Evolutionary conservation across 2,113 vertebrate species (phyloP), one percentile per base, ranked within the genome.

Genomic region (Lepus americanus): DNA sequence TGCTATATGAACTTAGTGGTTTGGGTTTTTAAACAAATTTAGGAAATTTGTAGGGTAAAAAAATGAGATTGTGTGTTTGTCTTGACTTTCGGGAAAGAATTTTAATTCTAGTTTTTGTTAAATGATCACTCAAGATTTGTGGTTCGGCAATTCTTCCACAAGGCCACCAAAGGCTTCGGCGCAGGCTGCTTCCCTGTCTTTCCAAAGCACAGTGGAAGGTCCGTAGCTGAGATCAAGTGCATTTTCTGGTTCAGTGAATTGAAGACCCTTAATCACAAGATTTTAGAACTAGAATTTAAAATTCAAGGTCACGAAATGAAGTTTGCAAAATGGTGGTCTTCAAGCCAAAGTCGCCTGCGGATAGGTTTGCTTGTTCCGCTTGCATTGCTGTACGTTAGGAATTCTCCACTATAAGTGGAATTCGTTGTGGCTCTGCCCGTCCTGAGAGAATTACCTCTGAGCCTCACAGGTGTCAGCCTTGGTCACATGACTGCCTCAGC

Each of bases 31-130:
- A 44, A 80, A 51, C 31, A 79, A 94, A 36, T 67, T 73, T 61
- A 83, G 77, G 33, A 27, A 80, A 53, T 66, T 73, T 67, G 9
- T 78, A 72, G 12, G 6, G 23, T 25, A 9, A 87, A 82, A 81
- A 92, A 31, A 73, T 49, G 22, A 90, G 49, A 78, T 3, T 33
- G 1, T 69, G 9, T 80, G 27, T 82, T 89, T 94, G 29, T 64
- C 22, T 49, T 61, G 1, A 61, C 7, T 83, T 73, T 67, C 55
- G 86, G 44, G 33, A 92, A 83, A 79, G 6, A 81, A 85, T 85
- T 85, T 94, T 80, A 86, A 51, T 85, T 85, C 53, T 44, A 39
- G 39, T 64, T 94, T 92, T 83, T 92, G 36, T 73, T 66, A 90
- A 90, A 53, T 55, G 27, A 89, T 63, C 84, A 83, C 20, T 92